Evolutionary conservation across 2,797 vertebrate species (phyloP).

Genomic region (Phoeniculus purpureus): DNA sequence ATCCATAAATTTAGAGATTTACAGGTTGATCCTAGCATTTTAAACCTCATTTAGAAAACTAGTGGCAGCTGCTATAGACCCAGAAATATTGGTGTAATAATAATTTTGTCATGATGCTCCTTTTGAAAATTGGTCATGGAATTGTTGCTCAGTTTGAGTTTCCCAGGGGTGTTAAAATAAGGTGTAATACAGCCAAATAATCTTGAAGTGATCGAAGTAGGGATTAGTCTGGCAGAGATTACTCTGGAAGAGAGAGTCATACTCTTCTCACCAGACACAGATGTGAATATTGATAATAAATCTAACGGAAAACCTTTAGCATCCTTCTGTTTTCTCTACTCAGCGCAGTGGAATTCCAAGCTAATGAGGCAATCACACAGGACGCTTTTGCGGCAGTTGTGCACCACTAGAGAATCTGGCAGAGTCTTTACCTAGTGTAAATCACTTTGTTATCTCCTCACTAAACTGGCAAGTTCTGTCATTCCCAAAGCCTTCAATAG

Average conservation of each 20-base stretch:
- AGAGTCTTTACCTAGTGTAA: slow-evolving; percentile 9
- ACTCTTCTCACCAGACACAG: not conserved
- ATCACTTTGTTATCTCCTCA: slow-evolving; percentile 24
- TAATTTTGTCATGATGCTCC: slow-evolving; percentile 10
- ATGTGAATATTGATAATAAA: slow-evolving; percentile 49
- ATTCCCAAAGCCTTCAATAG: slow-evolving; percentile 31
- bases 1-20: slow-evolving; percentile 46
- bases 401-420: not conserved
- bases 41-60: slow-evolving; percentile 38
- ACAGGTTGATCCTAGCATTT: slow-evolving; percentile 37
- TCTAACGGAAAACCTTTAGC: slow-evolving; percentile 13
- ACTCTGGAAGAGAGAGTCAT: not conserved
- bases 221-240: slow-evolving; percentile 46
- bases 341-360: not conserved
- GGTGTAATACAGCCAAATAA: slow-evolving; percentile 6
- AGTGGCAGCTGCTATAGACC: not conserved
- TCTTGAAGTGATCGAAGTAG: slow-evolving; percentile 29
- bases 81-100: slow-evolving; percentile 31
- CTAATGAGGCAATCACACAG: not conserved
- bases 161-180: slow-evolving; percentile 22
- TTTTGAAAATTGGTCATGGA: slow-evolving; percentile 19
- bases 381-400: not conserved
- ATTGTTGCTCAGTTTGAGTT: slow-evolving; percentile 16
- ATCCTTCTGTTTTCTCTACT: slow-evolving; percentile 28
- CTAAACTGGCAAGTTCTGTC: slow-evolving; percentile 14